phyloP scores from a whole-genome alignment of 2,888 invertebrate species.

The Drosophila neotestacea region DNA sequence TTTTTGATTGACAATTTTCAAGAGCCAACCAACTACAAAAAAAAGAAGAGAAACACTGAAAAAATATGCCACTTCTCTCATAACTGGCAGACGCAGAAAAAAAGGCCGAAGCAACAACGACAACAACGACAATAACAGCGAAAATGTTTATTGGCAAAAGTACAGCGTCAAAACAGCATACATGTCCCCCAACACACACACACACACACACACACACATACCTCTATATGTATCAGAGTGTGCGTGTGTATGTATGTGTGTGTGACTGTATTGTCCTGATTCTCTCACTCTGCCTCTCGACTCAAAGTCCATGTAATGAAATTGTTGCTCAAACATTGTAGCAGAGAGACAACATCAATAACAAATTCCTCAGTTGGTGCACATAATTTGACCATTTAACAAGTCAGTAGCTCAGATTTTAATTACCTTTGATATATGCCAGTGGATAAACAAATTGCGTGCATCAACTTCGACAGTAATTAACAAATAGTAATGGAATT shows the following conservation, averaged over 20 bases:
- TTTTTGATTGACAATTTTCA: conserved; percentile 83
- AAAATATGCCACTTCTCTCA: conserved; percentile 46
- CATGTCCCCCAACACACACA: conserved; percentile 9
- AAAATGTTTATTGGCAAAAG: conserved; percentile 65
- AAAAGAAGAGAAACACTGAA: conserved; percentile 22
- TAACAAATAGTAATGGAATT: conserved; percentile 34
- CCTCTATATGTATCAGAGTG: not conserved
- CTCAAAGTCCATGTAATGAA: conserved; percentile 48
- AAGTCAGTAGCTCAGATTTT: conserved; percentile 55
- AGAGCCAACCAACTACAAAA: conserved; percentile 44
- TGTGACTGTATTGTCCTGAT: conserved; percentile 1
- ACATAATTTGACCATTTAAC: conserved; percentile 66
- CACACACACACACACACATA: no score
- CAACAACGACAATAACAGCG: conserved; percentile 8
- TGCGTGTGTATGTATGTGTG: not conserved
- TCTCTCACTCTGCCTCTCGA: not conserved
- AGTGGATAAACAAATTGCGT: conserved; percentile 42
- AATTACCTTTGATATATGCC: conserved; percentile 54
- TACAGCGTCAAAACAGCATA: conserved; percentile 37
- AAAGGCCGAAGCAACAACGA: conserved; percentile 4
- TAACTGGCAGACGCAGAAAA: conserved; percentile 60
- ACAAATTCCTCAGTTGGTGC: conserved; percentile 58
- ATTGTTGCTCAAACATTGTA: conserved; percentile 50
- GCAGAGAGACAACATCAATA: conserved; percentile 47
- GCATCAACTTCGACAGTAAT: conserved; percentile 34